Base-by-base conservation (phyloP, 2,797 vertebrate genomes). In the Huso huso region DNA sequence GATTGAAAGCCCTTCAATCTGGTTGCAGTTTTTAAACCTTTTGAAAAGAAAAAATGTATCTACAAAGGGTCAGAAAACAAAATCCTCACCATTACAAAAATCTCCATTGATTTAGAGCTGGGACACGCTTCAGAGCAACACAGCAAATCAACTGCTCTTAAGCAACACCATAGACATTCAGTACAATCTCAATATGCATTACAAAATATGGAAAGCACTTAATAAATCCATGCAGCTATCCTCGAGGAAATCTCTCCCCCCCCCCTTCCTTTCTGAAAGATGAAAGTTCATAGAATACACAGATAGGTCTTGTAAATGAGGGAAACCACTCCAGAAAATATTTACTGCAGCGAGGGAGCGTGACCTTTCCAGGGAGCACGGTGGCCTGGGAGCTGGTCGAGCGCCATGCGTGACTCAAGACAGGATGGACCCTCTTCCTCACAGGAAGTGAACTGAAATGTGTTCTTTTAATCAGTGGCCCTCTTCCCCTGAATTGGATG, bases 381-480 rank as follows among this genome's bases (percentile, higher is more conserved):
- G 52, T 1, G 9, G 52, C n/a, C 3, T 61, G 65, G 49, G 68
- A 62, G 13, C 12, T 48, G 70, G 60, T 55, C 4, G 58, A 37
- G 66, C 57, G 66, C 67, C 68, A 65, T 51, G 65, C 50, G 64
- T 71, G 69, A 71, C 58, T 65, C 66, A 71, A 72, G 15, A 72
- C 75, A 75, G 77, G 75, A 79, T 77, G 71, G 70, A 51, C 66
- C 71, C 62, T 67, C 67, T 11, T 58, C 53, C 53, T 55, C 49
- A 18, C 70, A 75, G 74, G 75, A 78, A 72, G 69, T 70, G 59
- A 70, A 68, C 49, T 67, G 52, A 73, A 77, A 70, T 23, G 52
- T 71, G 68, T 68, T 71, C 63, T 65, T 70, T 72, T 68, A 75
- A 74, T 71, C 66, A 71, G 62, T 51, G 61, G 48, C 57, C 49